Evolutionary conservation across 1,140 invertebrate species (phyloP), one percentile per base, ranked within the genome.

Genomic region (Marisa cornuarietis): DNA sequence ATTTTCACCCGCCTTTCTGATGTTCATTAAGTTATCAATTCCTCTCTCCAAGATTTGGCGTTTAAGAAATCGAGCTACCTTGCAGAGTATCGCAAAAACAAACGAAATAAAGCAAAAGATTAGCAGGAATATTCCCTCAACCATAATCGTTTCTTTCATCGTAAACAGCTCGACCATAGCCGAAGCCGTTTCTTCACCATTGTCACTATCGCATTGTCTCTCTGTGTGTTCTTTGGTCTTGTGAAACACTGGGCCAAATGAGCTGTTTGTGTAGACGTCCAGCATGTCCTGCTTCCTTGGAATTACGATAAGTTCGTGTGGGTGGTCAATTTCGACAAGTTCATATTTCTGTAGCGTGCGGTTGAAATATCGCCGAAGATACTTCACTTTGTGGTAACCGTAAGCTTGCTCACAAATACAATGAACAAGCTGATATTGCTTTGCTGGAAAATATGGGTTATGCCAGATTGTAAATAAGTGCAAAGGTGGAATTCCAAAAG

Each of bases 381-480:
- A 77, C 31, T 24, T 52, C 10, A 77, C n/a, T 31, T 24, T 51
- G 49, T 77, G 65, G 52, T 49, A 42, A 9, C 76, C 76, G 31
- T 65, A 77, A 7, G 76, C 65, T 24, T 77, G 51, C 24, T 77
- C 76, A 26, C 76, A 77, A 14, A 77, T 24, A 51, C 76, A 77
- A 63, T 77, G 76, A n/a, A 26, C 76, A 7, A 18, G n/a, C 13
- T 14, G 51, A 20, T n/a, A 26, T 22, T 68, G 76, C 7, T 42
- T n/a, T 3, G 31, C 76, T 26, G 42, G n/a, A 24, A 49, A 58
- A 58, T 0, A 0, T 11, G 0, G 54, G 54, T 4, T n/a, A 51
- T 0, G 1, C 18, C 22, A 1, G 16, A 20, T 49, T n/a, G 4
- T 20, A 9, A 20, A 22, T 10, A 51, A 77, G 0, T 11, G 31